These are phyloP conservation scores for Zootoca vivipara DNA, from an alignment of 2,113 vertebrate species.

Conservation along the genomic window DNA sequence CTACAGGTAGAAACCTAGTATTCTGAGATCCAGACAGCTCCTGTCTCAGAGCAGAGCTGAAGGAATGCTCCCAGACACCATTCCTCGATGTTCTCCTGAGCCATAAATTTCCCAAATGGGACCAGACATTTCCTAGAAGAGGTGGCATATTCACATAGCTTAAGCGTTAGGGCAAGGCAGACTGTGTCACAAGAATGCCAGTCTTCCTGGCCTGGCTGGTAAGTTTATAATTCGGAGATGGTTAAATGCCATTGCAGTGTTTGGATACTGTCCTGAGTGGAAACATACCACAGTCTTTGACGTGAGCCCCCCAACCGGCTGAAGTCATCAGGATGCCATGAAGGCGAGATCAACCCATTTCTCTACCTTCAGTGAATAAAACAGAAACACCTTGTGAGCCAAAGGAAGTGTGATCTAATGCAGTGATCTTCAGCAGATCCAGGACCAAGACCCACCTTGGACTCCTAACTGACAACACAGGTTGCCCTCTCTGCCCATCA, in stretches of 20 bases:
- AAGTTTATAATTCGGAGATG: background rate
- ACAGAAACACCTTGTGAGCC: background rate
- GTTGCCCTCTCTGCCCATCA: too few relatives aligned
- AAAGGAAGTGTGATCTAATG: background rate
- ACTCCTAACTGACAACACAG: too few relatives aligned
- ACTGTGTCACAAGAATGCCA: background rate
- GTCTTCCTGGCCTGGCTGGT: background rate
- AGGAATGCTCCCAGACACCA: background rate
- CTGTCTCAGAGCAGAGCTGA: background rate
- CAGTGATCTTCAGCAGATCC: too few relatives aligned
- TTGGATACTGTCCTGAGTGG: constrained; percentile 1
- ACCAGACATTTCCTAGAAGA: background rate
- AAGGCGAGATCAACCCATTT: background rate
- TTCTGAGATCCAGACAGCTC: background rate
- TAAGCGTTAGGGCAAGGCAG: too few relatives aligned
- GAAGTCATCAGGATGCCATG: constrained; percentile 1
- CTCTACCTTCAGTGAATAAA: background rate
- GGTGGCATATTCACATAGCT: background rate
- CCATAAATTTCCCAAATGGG: background rate
- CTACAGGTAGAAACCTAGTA: too few relatives aligned
- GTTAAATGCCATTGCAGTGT: background rate
- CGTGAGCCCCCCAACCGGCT: background rate
- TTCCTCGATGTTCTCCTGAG: background rate
- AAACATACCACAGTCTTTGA: background rate
- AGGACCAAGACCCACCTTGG: too few relatives aligned